These are phyloP conservation scores for Dermatemys mawii DNA, from an alignment of 2,113 vertebrate genomes.

Conservation along the genomic window DNA sequence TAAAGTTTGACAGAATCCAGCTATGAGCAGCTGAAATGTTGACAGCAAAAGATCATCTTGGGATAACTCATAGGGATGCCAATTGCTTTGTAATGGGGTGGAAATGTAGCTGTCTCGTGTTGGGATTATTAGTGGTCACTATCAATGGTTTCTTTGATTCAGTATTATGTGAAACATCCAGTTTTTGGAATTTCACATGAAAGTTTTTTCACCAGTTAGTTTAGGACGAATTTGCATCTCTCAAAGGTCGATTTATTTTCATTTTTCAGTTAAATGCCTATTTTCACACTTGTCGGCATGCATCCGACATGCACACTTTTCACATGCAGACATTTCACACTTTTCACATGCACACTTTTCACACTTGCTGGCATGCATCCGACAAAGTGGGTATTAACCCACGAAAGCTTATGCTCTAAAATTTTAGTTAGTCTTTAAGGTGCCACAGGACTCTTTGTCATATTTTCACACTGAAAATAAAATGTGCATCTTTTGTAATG, in stretches of 20 bases:
- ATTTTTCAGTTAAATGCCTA: neutral
- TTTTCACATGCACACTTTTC: too few relatives aligned
- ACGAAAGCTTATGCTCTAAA: too few relatives aligned
- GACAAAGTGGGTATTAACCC: too few relatives aligned
- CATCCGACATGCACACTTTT: too few relatives aligned
- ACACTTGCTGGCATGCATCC: too few relatives aligned
- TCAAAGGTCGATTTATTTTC: neutral
- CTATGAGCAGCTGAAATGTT: neutral
- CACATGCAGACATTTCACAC: too few relatives aligned
- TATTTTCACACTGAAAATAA: neutral
- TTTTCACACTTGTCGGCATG: too few relatives aligned
- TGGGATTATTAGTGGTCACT: neutral
- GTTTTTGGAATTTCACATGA: neutral
- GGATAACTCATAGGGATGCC: fast-evolving
- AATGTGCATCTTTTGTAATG: neutral
- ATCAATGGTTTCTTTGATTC: neutral
- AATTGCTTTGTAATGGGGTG: neutral
- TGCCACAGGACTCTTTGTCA: too few relatives aligned
- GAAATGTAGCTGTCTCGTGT: neutral
- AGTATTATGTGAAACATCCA: neutral
- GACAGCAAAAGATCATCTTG: neutral
- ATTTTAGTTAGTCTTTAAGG: too few relatives aligned
- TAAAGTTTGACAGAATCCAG: neutral
- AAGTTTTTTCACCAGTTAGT: fast-evolving
- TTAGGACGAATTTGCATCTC: neutral